Conservation (phyloP, 2,113 vertebrate genomes). For the Vireo altiloquus region DNA sequence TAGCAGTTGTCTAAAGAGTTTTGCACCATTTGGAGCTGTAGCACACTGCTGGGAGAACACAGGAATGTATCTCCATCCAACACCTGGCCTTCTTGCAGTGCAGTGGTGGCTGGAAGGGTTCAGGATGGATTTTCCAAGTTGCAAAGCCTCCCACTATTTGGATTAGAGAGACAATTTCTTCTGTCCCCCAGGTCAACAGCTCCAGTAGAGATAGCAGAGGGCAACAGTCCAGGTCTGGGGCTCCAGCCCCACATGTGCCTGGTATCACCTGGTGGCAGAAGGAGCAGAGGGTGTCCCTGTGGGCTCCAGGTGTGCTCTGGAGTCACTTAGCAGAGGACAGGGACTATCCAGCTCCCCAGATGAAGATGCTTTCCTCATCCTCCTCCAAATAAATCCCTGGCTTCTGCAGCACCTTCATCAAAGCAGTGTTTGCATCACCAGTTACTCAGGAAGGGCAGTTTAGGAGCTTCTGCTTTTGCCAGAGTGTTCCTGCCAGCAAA, state of each 20-base stretch:
- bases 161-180: background rate
- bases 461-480: background rate
- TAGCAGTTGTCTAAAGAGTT: background rate
- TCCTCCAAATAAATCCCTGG: background rate
- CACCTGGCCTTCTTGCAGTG: fast-evolving
- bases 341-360: background rate
- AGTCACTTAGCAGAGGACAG: background rate
- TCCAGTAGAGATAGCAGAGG: background rate
- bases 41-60: background rate
- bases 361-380: background rate
- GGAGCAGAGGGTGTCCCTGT: background rate
- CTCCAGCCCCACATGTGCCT: background rate
- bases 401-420: background rate
- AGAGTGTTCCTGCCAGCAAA: background rate
- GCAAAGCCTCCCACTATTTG: background rate
- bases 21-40: background rate
- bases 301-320: background rate
- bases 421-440: background rate
- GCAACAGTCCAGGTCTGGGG: background rate
- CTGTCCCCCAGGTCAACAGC: background rate
- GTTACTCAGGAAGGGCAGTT: background rate
- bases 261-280: background rate
- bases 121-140: background rate
- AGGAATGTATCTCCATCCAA: background rate
- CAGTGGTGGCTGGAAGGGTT: background rate